A percentile compares a stretch with the other conserved stretches of the same genome.
phyloP scores from a whole-genome alignment of 2,797 vertebrate species.

The Falco biarmicus region DNA sequence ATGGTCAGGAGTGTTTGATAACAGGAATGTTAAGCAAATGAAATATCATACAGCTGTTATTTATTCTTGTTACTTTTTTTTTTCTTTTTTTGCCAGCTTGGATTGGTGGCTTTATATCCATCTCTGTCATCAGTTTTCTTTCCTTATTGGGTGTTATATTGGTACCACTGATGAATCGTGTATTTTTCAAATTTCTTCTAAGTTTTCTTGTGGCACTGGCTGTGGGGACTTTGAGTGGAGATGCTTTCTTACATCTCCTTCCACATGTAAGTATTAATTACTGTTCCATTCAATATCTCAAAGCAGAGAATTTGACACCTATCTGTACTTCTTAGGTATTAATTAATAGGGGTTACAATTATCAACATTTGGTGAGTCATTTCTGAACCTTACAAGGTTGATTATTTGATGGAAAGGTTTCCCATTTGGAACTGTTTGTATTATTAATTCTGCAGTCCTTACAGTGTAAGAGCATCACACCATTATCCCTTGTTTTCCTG shows the following conservation, averaged over 20 bases:
- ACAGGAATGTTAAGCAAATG: neutral
- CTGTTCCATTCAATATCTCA: neutral
- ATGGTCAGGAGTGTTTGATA: neutral
- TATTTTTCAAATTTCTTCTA: slow-evolving; percentile 97
- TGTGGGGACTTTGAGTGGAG: slow-evolving; percentile 95
- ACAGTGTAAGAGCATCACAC: neutral
- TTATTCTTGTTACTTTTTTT: neutral
- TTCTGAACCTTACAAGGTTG: neutral
- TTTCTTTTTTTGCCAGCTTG: slow-evolving; percentile 83
- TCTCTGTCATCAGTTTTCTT: slow-evolving; percentile 94
- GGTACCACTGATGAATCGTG: slow-evolving; percentile 93
- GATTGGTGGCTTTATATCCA: slow-evolving; percentile 93
- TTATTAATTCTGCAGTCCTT: neutral
- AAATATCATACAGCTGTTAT: neutral
- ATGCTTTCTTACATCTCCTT: slow-evolving; percentile 95
- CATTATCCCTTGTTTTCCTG: neutral
- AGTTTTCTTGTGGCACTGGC: slow-evolving; percentile 97
- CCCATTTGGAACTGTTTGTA: neutral
- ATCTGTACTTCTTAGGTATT: neutral
- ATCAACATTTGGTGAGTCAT: neutral
- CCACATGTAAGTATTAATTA: slow-evolving; percentile 89
- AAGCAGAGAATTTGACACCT: neutral
- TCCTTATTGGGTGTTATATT: slow-evolving; percentile 91
- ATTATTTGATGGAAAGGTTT: neutral
- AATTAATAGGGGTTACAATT: neutral